phyloP scores from a whole-genome alignment of 2,888 invertebrate species.

The Chalcosyrphus nemorum region DNA sequence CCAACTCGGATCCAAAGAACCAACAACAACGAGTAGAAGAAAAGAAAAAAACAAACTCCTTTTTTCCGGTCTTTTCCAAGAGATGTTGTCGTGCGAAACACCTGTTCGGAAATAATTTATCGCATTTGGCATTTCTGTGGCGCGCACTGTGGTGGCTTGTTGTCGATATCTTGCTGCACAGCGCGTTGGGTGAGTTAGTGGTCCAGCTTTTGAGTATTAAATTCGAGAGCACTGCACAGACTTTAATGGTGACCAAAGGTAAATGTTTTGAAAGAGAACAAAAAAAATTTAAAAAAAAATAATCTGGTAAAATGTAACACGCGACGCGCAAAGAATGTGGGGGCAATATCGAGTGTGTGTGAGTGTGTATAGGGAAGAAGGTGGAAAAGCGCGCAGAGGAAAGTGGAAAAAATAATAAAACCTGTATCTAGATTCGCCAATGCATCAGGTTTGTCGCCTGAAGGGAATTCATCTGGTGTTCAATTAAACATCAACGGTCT shows the following conservation, averaged over 20 bases:
- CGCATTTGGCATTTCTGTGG: slow-evolving; percentile 54
- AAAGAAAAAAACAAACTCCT: slow-evolving; percentile 32
- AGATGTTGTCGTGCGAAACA: slow-evolving; percentile 72
- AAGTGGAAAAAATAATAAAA: slow-evolving; percentile 36
- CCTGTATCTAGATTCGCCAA: slow-evolving; percentile 46
- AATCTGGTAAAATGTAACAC: slow-evolving; percentile 65
- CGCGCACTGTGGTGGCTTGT: slow-evolving; percentile 40
- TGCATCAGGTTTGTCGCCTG: slow-evolving; percentile 63
- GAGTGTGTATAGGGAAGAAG: slow-evolving; percentile 1
- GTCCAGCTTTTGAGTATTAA: background rate
- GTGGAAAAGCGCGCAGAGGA: background rate
- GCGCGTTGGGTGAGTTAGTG: slow-evolving; percentile 49
- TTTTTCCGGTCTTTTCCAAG: slow-evolving; percentile 67
- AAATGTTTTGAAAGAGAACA: slow-evolving; percentile 20
- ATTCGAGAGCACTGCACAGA: slow-evolving; percentile 2
- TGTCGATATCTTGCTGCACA: slow-evolving; percentile 25
- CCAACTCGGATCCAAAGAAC: too few species aligned
- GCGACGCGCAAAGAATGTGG: slow-evolving; percentile 55
- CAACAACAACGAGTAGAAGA: too few species aligned
- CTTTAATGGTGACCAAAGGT: slow-evolving; percentile 54
- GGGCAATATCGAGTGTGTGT: slow-evolving; percentile 3
- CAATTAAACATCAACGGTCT: slow-evolving; percentile 70
- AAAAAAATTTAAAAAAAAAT: background rate
- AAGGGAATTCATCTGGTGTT: slow-evolving; percentile 72
- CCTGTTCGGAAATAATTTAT: slow-evolving; percentile 73